Conservation (phyloP, 2,113 vertebrate species). For the Anser cygnoides region DNA sequence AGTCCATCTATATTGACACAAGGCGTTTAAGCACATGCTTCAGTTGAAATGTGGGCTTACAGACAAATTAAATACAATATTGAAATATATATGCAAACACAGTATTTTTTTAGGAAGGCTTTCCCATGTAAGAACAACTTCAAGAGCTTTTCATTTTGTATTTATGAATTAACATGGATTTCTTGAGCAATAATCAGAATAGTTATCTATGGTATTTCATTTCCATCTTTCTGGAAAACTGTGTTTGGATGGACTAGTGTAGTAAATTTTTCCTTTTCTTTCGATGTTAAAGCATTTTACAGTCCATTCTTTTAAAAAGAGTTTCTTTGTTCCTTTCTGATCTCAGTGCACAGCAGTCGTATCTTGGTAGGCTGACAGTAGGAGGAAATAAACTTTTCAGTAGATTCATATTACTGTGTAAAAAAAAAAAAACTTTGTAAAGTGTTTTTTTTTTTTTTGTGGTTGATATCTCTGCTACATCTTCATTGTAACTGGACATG, state of each 20-base stretch:
- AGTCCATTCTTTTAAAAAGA: background rate
- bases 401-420: background rate
- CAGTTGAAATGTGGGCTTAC: background rate
- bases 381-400: background rate
- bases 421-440: background rate
- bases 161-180: background rate
- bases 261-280: background rate
- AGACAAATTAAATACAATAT: background rate
- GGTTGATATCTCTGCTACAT: background rate
- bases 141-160: background rate
- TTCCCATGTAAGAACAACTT: background rate
- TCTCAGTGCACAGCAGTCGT: background rate
- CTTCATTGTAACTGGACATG: background rate
- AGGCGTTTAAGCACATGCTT: conserved; percentile 10
- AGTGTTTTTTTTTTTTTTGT: background rate
- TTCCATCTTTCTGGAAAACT: background rate
- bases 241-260: background rate
- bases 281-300: background rate
- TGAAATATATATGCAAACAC: background rate
- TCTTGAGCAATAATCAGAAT: background rate
- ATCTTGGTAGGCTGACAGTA: background rate
- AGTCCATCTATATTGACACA: background rate
- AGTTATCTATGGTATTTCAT: background rate
- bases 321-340: background rate
- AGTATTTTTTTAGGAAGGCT: background rate